A percentile compares a stretch with the other conserved stretches of the same genome.
These are phyloP conservation scores for Rhyzopertha dominica DNA, from an alignment of 1,140 invertebrate genomes.

Conservation along the genomic window DNA sequence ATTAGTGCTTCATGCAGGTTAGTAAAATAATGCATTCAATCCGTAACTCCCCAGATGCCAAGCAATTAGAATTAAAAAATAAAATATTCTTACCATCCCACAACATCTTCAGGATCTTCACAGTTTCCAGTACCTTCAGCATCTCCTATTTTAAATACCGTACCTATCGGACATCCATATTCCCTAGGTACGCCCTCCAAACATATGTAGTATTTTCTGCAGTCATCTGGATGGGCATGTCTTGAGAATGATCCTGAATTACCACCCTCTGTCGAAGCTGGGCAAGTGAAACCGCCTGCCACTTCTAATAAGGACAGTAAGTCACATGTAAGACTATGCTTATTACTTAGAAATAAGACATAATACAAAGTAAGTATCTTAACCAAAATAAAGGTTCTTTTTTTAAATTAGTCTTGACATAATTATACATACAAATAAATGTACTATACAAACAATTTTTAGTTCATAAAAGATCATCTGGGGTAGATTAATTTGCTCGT, in stretches of 20 bases:
- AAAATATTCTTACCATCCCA: slow-evolving; percentile 94
- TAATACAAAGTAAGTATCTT: too few species aligned
- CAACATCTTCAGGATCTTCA: slow-evolving; percentile 88
- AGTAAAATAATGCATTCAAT: slow-evolving; percentile 1
- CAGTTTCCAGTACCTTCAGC: slow-evolving; percentile 84
- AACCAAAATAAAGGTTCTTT: too few species aligned
- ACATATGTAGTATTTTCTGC: slow-evolving; percentile 93
- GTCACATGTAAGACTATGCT: too few species aligned
- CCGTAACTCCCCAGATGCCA: too few species aligned
- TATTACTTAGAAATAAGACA: too few species aligned
- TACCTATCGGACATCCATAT: slow-evolving; percentile 92
- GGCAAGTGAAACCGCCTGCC: slow-evolving; percentile 83
- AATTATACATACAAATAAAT: too few species aligned
- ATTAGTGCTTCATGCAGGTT: too few species aligned
- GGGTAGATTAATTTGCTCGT: too few species aligned
- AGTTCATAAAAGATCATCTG: too few species aligned
- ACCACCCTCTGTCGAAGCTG: slow-evolving; percentile 70
- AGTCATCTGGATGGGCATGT: slow-evolving; percentile 91
- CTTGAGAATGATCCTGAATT: slow-evolving; percentile 86
- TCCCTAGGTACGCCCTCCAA: slow-evolving; percentile 83
- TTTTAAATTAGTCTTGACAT: too few species aligned
- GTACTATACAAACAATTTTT: too few species aligned
- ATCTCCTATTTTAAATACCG: slow-evolving; percentile 91
- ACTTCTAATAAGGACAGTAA: too few species aligned
- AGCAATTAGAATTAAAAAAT: slow-evolving; percentile 35